phyloP scores from a whole-genome alignment of 2,113 vertebrate species.

The Toxostoma redivivum region DNA sequence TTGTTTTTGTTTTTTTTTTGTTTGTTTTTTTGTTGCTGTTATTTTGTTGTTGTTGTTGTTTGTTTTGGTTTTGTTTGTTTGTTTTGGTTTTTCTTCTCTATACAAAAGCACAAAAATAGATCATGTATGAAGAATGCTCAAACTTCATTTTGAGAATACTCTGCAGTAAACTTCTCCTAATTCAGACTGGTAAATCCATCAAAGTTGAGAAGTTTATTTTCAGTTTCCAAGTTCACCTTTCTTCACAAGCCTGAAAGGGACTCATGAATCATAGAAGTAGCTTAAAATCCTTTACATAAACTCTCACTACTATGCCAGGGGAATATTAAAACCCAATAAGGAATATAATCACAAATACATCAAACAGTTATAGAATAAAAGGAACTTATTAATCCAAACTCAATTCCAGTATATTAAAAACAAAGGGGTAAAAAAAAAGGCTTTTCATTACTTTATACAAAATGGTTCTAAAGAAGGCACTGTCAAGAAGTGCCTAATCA shows the following conservation, averaged over 20 bases:
- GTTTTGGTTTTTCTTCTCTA: too few relatives aligned
- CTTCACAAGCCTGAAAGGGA: not conserved
- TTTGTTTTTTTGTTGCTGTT: too few relatives aligned
- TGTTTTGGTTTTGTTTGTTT: not conserved
- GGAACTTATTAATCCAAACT: not conserved
- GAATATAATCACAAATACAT: not conserved
- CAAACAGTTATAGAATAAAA: not conserved
- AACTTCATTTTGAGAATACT: not conserved
- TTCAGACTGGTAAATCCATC: not conserved
- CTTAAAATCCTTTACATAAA: not conserved
- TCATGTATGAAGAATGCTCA: not conserved
- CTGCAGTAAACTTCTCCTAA: not conserved
- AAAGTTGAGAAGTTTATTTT: not conserved
- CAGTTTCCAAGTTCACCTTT: not conserved
- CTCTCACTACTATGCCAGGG: not conserved
- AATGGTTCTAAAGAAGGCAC: not conserved
- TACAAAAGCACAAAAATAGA: not conserved
- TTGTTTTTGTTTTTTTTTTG: not conserved
- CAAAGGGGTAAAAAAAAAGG: rapidly evolving
- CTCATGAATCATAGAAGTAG: not conserved
- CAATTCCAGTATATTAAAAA: not conserved
- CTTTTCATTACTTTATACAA: not conserved
- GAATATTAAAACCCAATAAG: not conserved
- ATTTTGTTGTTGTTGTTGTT: too few relatives aligned
- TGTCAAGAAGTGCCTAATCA: not conserved